These are phyloP conservation scores for Petrosia ficiformis DNA, from an alignment of 37 sponge, comb jelly and placozoan genomes.

Conservation along the genomic window DNA sequence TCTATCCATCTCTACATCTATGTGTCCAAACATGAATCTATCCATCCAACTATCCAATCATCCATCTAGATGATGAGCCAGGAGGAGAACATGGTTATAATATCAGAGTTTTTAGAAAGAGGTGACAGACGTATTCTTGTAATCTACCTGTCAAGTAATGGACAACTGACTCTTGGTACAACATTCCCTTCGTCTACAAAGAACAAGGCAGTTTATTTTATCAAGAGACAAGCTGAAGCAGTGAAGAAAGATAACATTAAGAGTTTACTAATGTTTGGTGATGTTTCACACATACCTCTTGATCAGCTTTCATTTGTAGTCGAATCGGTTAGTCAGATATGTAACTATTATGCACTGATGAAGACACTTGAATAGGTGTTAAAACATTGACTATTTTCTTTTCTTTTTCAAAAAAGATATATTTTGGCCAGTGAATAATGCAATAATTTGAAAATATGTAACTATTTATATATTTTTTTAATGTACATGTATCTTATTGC, in stretches of 20 bases:
- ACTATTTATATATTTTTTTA: too few relatives aligned
- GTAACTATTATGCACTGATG: too few relatives aligned
- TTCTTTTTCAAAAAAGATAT: too few relatives aligned
- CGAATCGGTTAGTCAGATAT: slow-evolving; percentile 79
- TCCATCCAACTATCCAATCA: too few relatives aligned
- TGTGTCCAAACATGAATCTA: too few relatives aligned
- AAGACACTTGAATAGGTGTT: too few relatives aligned
- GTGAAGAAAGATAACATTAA: slow-evolving; percentile 68
- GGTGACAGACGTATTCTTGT: slow-evolving; percentile 67
- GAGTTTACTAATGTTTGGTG: slow-evolving; percentile 73
- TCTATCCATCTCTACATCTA: too few relatives aligned
- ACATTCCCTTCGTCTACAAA: slow-evolving; percentile 77
- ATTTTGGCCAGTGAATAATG: too few relatives aligned
- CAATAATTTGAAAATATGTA: too few relatives aligned
- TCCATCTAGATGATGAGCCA: slow-evolving; percentile 57
- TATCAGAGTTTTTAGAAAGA: slow-evolving; percentile 85
- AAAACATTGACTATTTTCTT: too few relatives aligned
- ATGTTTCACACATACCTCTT: slow-evolving; percentile 88
- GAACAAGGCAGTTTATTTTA: slow-evolving; percentile 89
- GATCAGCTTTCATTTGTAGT: slow-evolving; percentile 92
- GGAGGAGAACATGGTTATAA: slow-evolving; percentile 66
- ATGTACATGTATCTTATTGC: too few relatives aligned
- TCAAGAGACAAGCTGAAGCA: slow-evolving; percentile 67
- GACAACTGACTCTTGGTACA: slow-evolving; percentile 55
- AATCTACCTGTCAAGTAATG: slow-evolving; percentile 47